These are phyloP conservation scores for Dallia pectoralis DNA, from an alignment of 2,797 vertebrate species.

Conservation along the genomic window DNA sequence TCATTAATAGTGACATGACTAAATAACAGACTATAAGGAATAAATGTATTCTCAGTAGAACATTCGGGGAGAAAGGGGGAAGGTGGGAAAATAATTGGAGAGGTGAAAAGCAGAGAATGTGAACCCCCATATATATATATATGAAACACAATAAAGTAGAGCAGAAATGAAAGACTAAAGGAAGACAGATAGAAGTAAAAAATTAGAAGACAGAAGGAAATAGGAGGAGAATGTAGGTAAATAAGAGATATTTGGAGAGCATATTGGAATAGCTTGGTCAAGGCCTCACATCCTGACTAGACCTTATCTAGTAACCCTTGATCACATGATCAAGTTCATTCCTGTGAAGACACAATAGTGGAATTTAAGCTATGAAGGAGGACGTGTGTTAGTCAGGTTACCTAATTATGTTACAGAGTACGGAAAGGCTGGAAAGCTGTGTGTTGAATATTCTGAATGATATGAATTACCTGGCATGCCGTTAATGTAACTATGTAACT, in stretches of 20 bases:
- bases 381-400: too few relatives aligned
- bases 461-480: too few relatives aligned
- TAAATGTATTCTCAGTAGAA: slow-evolving; percentile 27
- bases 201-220: background rate
- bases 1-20: slow-evolving; percentile 22
- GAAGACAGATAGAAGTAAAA: background rate
- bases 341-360: too few relatives aligned
- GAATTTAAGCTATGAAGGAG: too few relatives aligned
- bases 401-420: too few relatives aligned
- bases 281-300: slow-evolving; percentile 13
- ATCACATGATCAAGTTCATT: too few relatives aligned
- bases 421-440: too few relatives aligned
- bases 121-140: too few relatives aligned
- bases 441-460: too few relatives aligned
- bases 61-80: background rate
- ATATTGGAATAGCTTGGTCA: slow-evolving; percentile 14
- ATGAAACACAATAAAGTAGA: background rate
- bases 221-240: background rate
- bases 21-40: slow-evolving; percentile 21
- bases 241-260: slow-evolving; percentile 9
- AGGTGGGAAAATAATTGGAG: slow-evolving; percentile 4
- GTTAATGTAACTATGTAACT: too few relatives aligned
- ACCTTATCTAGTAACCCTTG: too few relatives aligned
- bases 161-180: background rate
- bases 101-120: background rate